Base-by-base conservation (phyloP, 2,797 vertebrate genomes). In the Lepus oiostolus region DNA sequence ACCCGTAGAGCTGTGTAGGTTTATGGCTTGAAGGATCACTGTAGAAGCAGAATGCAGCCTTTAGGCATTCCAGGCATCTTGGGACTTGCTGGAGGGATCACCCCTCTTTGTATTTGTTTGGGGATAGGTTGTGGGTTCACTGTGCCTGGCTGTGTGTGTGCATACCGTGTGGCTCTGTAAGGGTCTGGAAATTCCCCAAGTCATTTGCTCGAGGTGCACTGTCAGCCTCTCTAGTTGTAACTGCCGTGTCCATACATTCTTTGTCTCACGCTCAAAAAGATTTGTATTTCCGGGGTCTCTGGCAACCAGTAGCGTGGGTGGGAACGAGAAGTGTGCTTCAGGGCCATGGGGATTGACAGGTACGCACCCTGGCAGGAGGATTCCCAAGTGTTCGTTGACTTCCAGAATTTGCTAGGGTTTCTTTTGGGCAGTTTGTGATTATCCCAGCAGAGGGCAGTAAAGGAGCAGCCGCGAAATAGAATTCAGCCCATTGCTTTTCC, bases 361-460 rank as follows among this genome's bases (percentile, higher is more conserved):
- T 42, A 38, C 65, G 22, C 28, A 79, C 16, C 22, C 16, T 80
- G 7, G 67, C 71, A 35, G n/a, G 65, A 89, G 47, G 35, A 72
- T 75, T 90, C 77, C 58, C 35, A n/a, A 28, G n/a, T 80, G 83
- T 93, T 87, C 88, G 74, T 94, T 84, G 85, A 42, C 62, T 76
- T 24, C n/a, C 21, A 86, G 74, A 88, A 71, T 93, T 93, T 85
- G 58, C 21, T 88, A 62, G 42, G 88, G 35, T 63, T 93, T 92
- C 22, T 75, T 95, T 86, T 30, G 7, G 79, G 85, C 22, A 54
- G 8, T 91, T 88, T 89, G 19, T 90, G 17, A 19, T 65, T 67
- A 16, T 63, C 82, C 87, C 86, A 93, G 88, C 70, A 96, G 87
- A 71, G 80, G 81, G 88, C 68, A 85, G 68, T 62, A 83, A 71